These are phyloP conservation scores for Eudemis profundana DNA, from an alignment of 2,888 invertebrate genomes.

Conservation along the genomic window DNA sequence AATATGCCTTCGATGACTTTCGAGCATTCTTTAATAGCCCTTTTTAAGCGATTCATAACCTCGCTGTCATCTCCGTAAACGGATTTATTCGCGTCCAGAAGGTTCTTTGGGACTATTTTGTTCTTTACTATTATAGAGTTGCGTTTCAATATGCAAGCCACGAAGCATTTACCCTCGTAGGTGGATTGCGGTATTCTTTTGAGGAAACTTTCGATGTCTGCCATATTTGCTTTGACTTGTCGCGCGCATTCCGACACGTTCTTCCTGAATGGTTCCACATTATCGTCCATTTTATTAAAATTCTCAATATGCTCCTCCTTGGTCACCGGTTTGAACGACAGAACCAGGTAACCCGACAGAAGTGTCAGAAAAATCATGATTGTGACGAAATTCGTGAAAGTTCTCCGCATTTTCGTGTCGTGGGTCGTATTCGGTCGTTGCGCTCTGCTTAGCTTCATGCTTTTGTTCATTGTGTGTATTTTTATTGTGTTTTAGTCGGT, in stretches of 20 bases:
- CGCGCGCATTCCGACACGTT: constrained; percentile 75
- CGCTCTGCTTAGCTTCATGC: constrained; percentile 53
- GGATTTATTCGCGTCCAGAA: constrained; percentile 68
- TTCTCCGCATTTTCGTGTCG: constrained; percentile 54
- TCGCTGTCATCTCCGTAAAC: constrained; percentile 76
- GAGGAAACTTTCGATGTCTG: constrained; percentile 72
- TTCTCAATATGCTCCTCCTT: constrained; percentile 72
- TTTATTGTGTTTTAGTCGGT: constrained; percentile 49
- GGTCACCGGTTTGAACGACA: constrained; percentile 67
- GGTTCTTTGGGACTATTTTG: constrained; percentile 62
- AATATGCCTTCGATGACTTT: constrained; percentile 67
- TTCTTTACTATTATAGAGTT: constrained; percentile 72
- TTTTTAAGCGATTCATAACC: constrained; percentile 64
- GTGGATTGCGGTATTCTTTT: constrained; percentile 72
- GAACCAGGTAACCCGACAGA: constrained; percentile 55
- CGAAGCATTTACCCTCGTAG: constrained; percentile 76
- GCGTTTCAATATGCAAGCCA: constrained; percentile 75
- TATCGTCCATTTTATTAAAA: constrained; percentile 64
- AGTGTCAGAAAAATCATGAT: constrained; percentile 54
- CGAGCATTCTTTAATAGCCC: constrained; percentile 67
- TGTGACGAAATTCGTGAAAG: constrained; percentile 49
- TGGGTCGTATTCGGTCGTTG: constrained; percentile 50
- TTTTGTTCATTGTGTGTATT: constrained; percentile 49
- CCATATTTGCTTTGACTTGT: constrained; percentile 72
- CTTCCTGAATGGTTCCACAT: constrained; percentile 75